phyloP scores from a whole-genome alignment of 2,113 vertebrate genomes.

The Tympanuchus pallidicinctus region DNA sequence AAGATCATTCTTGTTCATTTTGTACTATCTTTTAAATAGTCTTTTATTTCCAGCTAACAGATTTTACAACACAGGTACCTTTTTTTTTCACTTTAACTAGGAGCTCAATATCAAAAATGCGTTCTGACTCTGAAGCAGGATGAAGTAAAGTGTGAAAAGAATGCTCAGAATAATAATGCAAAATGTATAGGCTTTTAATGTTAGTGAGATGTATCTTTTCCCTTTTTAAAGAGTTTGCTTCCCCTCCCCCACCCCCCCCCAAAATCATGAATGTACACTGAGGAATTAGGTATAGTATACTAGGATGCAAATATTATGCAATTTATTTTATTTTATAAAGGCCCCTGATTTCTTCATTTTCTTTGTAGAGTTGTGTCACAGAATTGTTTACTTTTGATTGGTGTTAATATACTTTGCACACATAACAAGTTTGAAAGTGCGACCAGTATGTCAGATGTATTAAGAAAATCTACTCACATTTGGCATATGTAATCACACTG shows the following conservation, averaged over 20 bases:
- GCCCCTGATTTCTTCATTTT: background rate
- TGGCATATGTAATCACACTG: background rate
- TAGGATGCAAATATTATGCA: background rate
- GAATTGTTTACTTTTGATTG: background rate
- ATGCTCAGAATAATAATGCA: background rate
- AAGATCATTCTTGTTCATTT: background rate
- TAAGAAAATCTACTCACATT: background rate
- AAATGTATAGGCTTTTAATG: too few relatives aligned
- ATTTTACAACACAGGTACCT: background rate
- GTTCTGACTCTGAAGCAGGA: background rate
- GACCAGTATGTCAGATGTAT: background rate
- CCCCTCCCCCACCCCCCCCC: too few relatives aligned
- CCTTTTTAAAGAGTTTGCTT: background rate
- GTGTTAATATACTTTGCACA: background rate
- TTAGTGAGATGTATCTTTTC: too few relatives aligned
- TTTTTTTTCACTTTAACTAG: background rate
- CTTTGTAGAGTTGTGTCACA: too few relatives aligned
- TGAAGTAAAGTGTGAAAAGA: background rate
- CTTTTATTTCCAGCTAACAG: background rate
- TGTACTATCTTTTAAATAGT: background rate
- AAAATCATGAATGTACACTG: background rate
- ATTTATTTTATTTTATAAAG: background rate
- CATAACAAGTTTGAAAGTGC: background rate
- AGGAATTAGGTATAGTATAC: background rate
- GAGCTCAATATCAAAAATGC: background rate